phyloP scores from a whole-genome alignment of 2,888 invertebrate genomes.

The Carpatolechia fugitivella region DNA sequence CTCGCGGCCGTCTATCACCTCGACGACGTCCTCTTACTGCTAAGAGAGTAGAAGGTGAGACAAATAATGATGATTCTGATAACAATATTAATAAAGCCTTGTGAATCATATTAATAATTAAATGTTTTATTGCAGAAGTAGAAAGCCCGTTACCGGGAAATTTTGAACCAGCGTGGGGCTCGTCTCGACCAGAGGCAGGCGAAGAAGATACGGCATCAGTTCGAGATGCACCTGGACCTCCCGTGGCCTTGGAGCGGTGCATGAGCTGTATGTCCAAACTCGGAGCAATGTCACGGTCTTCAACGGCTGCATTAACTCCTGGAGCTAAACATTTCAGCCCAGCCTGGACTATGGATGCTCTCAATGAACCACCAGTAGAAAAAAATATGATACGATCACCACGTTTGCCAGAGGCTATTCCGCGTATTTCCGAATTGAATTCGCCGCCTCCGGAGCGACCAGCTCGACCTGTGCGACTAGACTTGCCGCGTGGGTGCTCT shows the following conservation, averaged over 20 bases:
- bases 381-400: background rate
- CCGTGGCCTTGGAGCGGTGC: constrained; percentile 74
- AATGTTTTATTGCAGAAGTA: background rate
- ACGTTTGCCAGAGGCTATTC: background rate
- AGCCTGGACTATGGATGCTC: constrained; percentile 77
- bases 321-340: constrained; percentile 75
- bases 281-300: constrained; percentile 85
- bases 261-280: constrained; percentile 89
- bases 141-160: background rate
- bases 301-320: constrained; percentile 77
- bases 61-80: background rate
- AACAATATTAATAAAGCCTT: background rate
- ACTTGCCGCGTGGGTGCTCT: constrained; percentile 28
- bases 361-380: constrained; percentile 39
- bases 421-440: background rate
- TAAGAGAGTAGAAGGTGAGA: background rate
- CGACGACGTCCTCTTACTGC: background rate
- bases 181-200: constrained; percentile 41
- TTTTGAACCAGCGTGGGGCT: constrained; percentile 30
- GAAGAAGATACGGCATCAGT: constrained; percentile 46
- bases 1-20: constrained; percentile 83
- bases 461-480: constrained; percentile 2
- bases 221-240: constrained; percentile 42
- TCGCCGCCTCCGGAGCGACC: constrained; percentile 8
- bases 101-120: no score